Evolutionary conservation across 2,888 invertebrate genomes (phyloP), one percentile per base, ranked within the genome.

Genomic region (Lasius fuliginosus): DNA sequence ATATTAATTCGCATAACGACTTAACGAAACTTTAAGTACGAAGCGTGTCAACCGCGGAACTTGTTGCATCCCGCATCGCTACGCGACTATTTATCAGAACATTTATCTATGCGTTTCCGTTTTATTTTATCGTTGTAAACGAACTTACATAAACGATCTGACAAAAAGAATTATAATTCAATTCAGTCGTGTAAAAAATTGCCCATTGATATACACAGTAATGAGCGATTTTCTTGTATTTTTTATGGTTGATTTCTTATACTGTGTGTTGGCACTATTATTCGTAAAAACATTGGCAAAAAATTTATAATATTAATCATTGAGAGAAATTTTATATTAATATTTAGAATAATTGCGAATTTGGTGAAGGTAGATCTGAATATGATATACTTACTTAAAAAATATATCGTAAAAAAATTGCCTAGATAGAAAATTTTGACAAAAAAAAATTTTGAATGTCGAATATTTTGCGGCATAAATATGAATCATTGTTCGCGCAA

Each of bases 11-110:
- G 67, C 12, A 67, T 79, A 69, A 42, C 46, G 60, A 73, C 23
- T 64, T 49, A 64, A 76, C 33, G 18, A 79, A 56, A 75, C 15
- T 36, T 62, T 73, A 74, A 85, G 60, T 84, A 73, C 71, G 53
- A 83, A 65, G 33, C 33, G 11, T 33, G 33, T 69, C 46, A 46
- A n/a, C 49, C 23, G 60, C 15, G 23, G 3, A 60, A 0, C 9
- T 73, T 27, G 36, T 49, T 11, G 53, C 12, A 8, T 40, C 30
- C 46, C 27, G 46, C 27, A 36, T 67, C 8, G 30, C 27, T 67
- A 79, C 58, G 27, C 56, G 56, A 79, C 33, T 33, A 60, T 79
- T 79, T 79, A 42, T 46, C 77, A 69, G 58, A 46, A 33, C 23
- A 56, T 71, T 30, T 60, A 79, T 46, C 18, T n/a, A 9, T 60